Conservation (phyloP, 2,113 vertebrate species). For the Cervus canadensis region DNA sequence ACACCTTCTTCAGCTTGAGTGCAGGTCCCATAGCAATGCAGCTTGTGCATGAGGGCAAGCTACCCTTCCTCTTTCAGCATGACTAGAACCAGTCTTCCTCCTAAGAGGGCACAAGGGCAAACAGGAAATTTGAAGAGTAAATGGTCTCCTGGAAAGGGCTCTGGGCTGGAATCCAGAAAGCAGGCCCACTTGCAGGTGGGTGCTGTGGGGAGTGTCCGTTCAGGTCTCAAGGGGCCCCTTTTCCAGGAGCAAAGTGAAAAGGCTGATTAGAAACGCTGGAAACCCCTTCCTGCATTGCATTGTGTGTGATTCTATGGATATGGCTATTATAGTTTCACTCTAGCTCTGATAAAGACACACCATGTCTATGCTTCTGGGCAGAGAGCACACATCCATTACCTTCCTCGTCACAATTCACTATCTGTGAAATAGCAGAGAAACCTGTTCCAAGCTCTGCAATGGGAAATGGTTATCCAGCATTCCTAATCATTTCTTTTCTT, state of each 20-base stretch:
- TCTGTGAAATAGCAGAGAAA: neutral
- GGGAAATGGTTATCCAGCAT: neutral
- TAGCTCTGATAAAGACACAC: neutral
- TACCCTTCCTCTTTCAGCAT: accelerated
- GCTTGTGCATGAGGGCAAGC: neutral
- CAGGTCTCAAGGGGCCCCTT: too few species aligned
- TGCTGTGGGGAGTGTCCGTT: accelerated
- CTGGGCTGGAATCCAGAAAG: neutral
- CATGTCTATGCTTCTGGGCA: neutral
- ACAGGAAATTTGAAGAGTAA: neutral
- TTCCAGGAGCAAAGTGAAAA: neutral
- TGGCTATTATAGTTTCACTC: neutral
- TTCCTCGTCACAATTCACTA: too few species aligned
- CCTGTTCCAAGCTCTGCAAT: neutral
- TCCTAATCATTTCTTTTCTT: neutral
- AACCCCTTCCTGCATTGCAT: neutral
- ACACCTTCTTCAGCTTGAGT: neutral
- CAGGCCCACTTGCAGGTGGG: too few species aligned
- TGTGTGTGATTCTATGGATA: too few species aligned
- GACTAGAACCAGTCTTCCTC: neutral
- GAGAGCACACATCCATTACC: too few species aligned
- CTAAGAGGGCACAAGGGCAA: accelerated
- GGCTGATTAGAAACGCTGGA: neutral
- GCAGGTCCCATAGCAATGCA: accelerated
- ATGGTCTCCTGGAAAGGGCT: accelerated